phyloP scores from a whole-genome alignment of 1,140 invertebrate genomes.

The Wiebesia pumilae region DNA sequence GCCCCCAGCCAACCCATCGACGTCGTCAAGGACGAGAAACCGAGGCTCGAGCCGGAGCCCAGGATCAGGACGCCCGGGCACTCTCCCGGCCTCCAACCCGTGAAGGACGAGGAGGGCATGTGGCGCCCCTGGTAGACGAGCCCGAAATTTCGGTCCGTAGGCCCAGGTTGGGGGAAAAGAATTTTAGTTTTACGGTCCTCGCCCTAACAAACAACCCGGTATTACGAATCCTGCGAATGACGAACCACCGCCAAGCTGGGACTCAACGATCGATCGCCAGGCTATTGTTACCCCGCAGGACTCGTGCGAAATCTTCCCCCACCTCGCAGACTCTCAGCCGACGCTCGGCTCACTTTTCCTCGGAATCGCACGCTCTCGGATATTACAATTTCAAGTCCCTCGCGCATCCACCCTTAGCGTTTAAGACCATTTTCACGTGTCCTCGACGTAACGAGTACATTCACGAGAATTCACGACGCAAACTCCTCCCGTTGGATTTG shows the following conservation, averaged over 20 bases:
- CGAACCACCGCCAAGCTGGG: background rate
- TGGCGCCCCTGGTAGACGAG: constrained; percentile 72
- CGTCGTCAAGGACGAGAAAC: background rate
- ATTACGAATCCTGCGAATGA: background rate
- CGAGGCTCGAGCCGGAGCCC: background rate
- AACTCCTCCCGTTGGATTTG: background rate
- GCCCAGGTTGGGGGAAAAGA: background rate
- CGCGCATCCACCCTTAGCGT: background rate
- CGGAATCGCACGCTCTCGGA: background rate
- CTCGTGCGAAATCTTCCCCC: background rate
- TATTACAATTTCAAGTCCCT: background rate
- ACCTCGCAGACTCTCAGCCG: background rate
- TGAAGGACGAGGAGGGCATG: constrained; percentile 73
- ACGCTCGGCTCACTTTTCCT: background rate
- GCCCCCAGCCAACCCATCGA: background rate
- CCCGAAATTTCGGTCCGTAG: too few species aligned
- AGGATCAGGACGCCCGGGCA: background rate
- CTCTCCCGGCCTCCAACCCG: constrained; percentile 12
- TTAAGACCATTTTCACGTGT: background rate
- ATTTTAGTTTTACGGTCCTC: background rate
- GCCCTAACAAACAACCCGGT: too few species aligned
- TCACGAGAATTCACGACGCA: background rate
- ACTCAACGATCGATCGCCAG: background rate
- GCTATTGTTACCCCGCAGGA: background rate
- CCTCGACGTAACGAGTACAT: background rate